Evolutionary conservation across 1,140 invertebrate species (phyloP), one percentile per base, ranked within the genome.

Genomic region (Drosophila takahashii): DNA sequence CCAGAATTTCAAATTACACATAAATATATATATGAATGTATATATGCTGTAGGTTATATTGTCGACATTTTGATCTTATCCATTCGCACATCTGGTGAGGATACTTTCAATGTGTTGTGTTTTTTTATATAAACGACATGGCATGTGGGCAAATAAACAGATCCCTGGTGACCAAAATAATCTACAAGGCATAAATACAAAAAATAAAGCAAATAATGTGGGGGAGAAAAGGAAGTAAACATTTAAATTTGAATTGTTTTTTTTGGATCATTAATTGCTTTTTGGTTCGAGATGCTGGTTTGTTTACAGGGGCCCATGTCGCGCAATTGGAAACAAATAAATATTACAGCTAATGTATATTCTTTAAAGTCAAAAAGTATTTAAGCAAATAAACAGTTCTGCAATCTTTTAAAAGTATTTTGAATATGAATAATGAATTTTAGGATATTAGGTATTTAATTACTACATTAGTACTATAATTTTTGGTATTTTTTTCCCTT

Each of bases 71-170:
- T 71, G 65, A 83, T 36, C 66, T 78, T 44, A 70, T 77, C 59
- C 64, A 56, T 77, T 37, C 22, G 62, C 71, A 86, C 83, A 87
- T 87, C 79, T 87, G 83, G 67, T 83, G 44, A 39, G 39, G 65
- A 81, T 67, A 61, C 34, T 57, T 64, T 64, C 18, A 70, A 57
- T 74, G 15, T 51, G 56, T 32, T 58, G 15, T 66, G 45, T 51
- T 62, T 57, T 57, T 57, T 39, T 54, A 60, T 64, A 18, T 9
- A 72, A 56, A 59, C 52, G 27, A 62, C 39, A 54, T 36, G 71
- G 44, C 70, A 73, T 74, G 37, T 56, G 60, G 54, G 48, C 62
- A 71, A 80, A 80, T 80, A 80, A 76, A 65, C 77, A 56, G 47
- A 58, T 50, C 32, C 76, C 13, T 16, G 37, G 39, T 37, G 37